Conservation (phyloP, 2,113 vertebrate species). For the Elgaria multicarinata region DNA sequence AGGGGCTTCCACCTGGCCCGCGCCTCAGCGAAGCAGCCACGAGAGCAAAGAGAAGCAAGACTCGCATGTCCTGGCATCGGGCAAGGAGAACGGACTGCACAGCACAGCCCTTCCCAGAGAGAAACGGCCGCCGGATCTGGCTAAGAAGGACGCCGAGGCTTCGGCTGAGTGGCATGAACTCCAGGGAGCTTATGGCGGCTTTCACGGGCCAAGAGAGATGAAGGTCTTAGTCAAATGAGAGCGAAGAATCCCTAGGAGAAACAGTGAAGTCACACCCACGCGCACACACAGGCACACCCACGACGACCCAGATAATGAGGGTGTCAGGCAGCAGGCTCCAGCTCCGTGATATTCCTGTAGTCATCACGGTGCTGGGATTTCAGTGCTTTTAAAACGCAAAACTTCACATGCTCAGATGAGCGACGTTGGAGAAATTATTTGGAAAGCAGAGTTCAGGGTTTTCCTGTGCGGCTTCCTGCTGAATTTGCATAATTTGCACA, state of each 20-base stretch:
- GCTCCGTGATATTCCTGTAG: no score
- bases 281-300: not conserved
- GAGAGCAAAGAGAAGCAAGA: slow-evolving; percentile 21
- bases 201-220: not conserved
- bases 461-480: no score
- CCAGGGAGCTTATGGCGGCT: not conserved
- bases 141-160: not conserved
- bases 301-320: no score
- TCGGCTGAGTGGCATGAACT: slow-evolving; percentile 4
- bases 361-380: no score
- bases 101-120: not conserved
- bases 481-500: no score
- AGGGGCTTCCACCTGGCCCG: slow-evolving; percentile 29
- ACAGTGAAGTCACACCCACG: no score
- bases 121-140: not conserved
- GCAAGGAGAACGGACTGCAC: slow-evolving; percentile 27
- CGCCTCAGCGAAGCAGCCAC: slow-evolving; percentile 34
- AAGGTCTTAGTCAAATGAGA: slow-evolving; percentile 48
- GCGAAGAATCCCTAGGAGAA: not conserved
- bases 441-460: no score
- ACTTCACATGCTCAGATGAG: no score
- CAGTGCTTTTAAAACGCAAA: no score
- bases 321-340: no score
- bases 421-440: no score
- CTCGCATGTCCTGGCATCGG: slow-evolving; percentile 53